Evolutionary conservation across 1,140 invertebrate genomes (phyloP), one percentile per base, ranked within the genome.

Genomic region (Dermatophagoides farinae): DNA sequence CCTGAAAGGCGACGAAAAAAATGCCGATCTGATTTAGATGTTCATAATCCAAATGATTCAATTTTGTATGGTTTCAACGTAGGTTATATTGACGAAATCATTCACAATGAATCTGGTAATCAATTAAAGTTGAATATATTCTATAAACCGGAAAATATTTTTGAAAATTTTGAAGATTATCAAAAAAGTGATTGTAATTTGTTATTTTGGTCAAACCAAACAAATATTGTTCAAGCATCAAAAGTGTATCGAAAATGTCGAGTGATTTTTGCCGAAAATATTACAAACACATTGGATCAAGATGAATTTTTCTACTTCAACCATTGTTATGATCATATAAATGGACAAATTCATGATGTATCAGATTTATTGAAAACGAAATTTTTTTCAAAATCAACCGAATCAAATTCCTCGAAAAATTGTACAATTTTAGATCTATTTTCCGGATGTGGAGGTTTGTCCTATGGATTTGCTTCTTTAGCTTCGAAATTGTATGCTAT

Each of bases 381-480:
- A 2, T 23, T 18, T 16, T 31, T 31, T 57, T 18, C 57, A 43
- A 60, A 60, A 59, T 16, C 11, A 51, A 4, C 6, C 20, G 11
- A 46, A 12, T 12, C 6, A 10, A 39, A 41, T 66, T 39, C 68
- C 78, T 38, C 62, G 71, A 0, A 70, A 79, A 77, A 49, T 69
- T 89, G 23, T 72, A 73, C n/a, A 66, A 80, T 79, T 43, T 71
- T 91, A 54, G 86, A 90, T 71, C 81, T 90, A n/a, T 90, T 91
- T 74, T 84, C 86, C 65, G 87, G 87, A 0, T 89, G 86, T 72
- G 87, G 86, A 53, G 87, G 74, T 51, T 60, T 77, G 14, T 73
- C 73, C 11, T 71, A 75, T 58, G 74, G 76, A 16, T 74, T 90
- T 18, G 80, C 85, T 66, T 82, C 82, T 0, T 70, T 85, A 8